Evolutionary conservation across 2,113 vertebrate species (phyloP), one percentile per base, ranked within the genome.

Genomic region (Mastomys natalensis): DNA sequence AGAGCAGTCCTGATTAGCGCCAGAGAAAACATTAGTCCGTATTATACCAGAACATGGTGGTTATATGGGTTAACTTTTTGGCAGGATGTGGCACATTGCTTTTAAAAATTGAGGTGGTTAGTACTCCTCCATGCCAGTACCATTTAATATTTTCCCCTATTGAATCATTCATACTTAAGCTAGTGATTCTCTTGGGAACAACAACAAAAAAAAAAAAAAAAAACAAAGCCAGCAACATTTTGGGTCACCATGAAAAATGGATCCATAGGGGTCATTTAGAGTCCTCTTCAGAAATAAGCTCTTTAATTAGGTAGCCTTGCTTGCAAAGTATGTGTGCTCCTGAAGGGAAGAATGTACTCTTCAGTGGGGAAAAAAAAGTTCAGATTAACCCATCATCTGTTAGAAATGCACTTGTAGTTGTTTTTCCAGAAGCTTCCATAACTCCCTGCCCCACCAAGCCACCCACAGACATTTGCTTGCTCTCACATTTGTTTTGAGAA

Each of bases 401-500:
- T 92, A 96, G 95, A 97, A 96, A 95, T 94, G 95, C 91, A 89
- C 92, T 97, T 95, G 91, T 60, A 90, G 76, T 96, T 95, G 96
- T 97, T 97, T 97, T 96, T 94, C 95, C 94, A 97, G 94, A 96
- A 94, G 60, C 76, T 68, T 84, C 96, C 86, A 87, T 95, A 91
- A 89, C 86, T 97, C 88, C 77, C 60, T 62, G 95, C 89, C 92
- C 92, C 95, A 95, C 96, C 95, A 97, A 97, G 78, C 97, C 97
- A 97, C 96, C 96, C 97, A 97, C 97, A 97, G 97, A 97, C 94
- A 96, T 96, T 96, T 95, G 85, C 94, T 96, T 91, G 92, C 95
- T 96, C 95, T 97, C 96, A 97, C 96, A 97, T 97, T 97, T 98
- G 97, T 97, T 98, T 96, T 88, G 94, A 95, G 96, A 97, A 97